Evolutionary conservation across 1,140 invertebrate species (phyloP).

Genomic region (Charaxes varanes): DNA sequence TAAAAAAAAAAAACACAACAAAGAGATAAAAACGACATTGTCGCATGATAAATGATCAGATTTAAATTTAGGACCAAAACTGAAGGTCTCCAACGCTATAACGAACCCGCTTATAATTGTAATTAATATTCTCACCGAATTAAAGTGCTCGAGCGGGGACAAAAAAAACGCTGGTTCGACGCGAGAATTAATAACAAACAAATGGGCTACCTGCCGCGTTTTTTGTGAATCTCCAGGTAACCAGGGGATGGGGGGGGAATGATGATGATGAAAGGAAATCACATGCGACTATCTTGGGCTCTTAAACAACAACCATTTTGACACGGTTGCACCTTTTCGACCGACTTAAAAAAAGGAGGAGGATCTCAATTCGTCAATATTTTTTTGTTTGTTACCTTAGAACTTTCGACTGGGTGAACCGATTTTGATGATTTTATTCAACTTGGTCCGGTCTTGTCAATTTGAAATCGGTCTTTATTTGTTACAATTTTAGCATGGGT

Average conservation of each 20-base stretch:
- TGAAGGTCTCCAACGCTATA: conserved; percentile 46
- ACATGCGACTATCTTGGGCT: conserved; percentile 61
- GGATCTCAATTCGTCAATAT: no score
- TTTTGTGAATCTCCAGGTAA: conserved; percentile 68
- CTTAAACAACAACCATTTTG: conserved; percentile 66
- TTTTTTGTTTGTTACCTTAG: no score
- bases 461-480: no score
- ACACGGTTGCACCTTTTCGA: conserved; percentile 66
- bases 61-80: conserved; percentile 66
- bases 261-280: conserved; percentile 65
- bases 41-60: conserved; percentile 71
- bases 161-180: conserved; percentile 63
- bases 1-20: conserved; percentile 43
- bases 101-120: conserved; percentile 70
- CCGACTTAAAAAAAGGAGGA: no score
- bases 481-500: no score
- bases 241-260: no score
- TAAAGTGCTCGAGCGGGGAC: conserved; percentile 57
- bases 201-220: conserved; percentile 71
- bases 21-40: conserved; percentile 60
- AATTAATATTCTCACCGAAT: conserved; percentile 72
- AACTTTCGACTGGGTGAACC: no score
- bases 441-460: no score
- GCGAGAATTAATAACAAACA: conserved; percentile 74
- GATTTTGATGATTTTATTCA: no score